Evolutionary conservation across 1,140 invertebrate species (phyloP), one percentile per base, ranked within the genome.

Genomic region (Cotesia glomerata): DNA sequence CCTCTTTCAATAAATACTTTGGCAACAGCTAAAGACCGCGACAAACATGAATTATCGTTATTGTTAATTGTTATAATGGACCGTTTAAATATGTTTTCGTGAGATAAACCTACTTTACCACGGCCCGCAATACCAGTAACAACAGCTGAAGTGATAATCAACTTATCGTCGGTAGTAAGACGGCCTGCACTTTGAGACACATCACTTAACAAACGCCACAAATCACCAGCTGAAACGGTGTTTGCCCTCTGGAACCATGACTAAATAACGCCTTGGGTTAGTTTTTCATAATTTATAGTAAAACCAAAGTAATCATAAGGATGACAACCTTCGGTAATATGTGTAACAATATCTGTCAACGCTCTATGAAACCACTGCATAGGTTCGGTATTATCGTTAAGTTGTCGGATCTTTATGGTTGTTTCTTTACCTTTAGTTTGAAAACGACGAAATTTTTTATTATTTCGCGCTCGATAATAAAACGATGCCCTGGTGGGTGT

Each of bases 171-270:
- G 5, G 49, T 69, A 69, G 56, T 61, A 35, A 69, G 58, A 45
- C 32, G 0, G 4, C 36, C 68, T 5, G 35, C 32, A 13, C 68
- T 69, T 26, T 69, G 68, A 11, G 68, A 54, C 3, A 71, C 59
- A 14, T 61, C 62, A 11, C 14, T 61, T 63, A 63, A 26, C 7
- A 71, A 32, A 16, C 61, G 58, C 69, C 58, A 63, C 11, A 63
- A 62, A 45, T 62, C 69, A 32, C 59, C 4, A 45, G 59, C 58
- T 4, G 5, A 5, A 16, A 32, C 36, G 11, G 32, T 58, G 2
- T 39, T 34, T 7, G 52, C 69, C 9, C 16, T 36, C 36, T 49
- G 14, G 51, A 71, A 71, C n/a, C 11, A 18, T 0, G 49, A 4
- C 69, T 45, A 71, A 18, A 62, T 35, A 51, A 58, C 35, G 3